Evolutionary conservation across 2,888 invertebrate species (phyloP).

Genomic region (Octodonta nipae): DNA sequence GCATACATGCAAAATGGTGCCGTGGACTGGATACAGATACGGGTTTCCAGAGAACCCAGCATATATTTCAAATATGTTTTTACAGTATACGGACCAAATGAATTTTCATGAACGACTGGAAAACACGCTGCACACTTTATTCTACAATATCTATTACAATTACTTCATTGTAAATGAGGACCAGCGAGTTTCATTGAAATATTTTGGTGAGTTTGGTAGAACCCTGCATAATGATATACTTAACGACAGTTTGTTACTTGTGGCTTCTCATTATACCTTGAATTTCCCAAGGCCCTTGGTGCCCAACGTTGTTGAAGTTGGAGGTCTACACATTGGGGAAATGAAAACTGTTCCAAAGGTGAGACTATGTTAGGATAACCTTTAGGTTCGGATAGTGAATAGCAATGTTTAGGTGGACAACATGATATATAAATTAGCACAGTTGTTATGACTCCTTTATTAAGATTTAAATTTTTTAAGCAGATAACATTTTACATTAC

Average conservation of each 20-base stretch:
- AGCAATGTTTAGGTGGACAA: too few species aligned
- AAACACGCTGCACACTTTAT: constrained; percentile 16
- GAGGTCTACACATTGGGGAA: constrained; percentile 39
- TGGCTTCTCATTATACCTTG: constrained; percentile 37
- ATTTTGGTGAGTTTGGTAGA: constrained; percentile 26
- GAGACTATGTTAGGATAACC: too few species aligned
- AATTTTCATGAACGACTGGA: constrained; percentile 18
- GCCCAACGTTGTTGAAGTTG: constrained; percentile 39
- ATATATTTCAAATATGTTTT: constrained; percentile 34
- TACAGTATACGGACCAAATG: constrained; percentile 21
- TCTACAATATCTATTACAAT: constrained; percentile 3
- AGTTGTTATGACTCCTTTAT: too few species aligned
- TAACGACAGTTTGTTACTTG: constrained; percentile 33
- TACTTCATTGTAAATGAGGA: constrained; percentile 35
- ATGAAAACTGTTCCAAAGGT: constrained; percentile 13
- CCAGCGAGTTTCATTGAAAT: constrained; percentile 16
- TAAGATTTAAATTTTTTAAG: too few species aligned
- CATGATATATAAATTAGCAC: too few species aligned
- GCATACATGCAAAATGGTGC: constrained; percentile 20
- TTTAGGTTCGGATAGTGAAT: too few species aligned
- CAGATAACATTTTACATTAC: too few species aligned
- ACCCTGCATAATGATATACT: constrained; percentile 14
- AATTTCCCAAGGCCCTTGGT: constrained; percentile 35
- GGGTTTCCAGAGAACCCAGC: constrained; percentile 35
- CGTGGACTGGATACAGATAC: constrained; percentile 33